A percentile compares a stretch with the other conserved stretches of the same genome.
These are phyloP conservation scores for Drosophila carrolli DNA, from an alignment of 1,140 invertebrate species.

Conservation along the genomic window DNA sequence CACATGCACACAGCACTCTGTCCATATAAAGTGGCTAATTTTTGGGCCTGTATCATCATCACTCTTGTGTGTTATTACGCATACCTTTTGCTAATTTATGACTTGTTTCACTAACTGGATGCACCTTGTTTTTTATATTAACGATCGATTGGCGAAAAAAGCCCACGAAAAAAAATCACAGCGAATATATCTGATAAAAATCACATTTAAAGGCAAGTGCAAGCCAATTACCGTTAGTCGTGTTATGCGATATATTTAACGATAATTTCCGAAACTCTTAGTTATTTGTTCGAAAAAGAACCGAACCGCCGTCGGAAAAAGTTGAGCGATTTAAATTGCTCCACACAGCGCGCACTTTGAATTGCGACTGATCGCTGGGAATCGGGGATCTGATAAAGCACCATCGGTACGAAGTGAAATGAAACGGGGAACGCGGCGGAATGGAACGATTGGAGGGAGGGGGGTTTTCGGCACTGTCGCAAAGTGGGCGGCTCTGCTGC, in stretches of 20 bases:
- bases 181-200: constrained; percentile 9
- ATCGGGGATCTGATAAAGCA: constrained; percentile 13
- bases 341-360: constrained; percentile 23
- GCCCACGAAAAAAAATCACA: constrained; percentile 30
- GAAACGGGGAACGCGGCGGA: constrained; percentile 7
- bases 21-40: constrained; percentile 41
- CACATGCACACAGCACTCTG: constrained; percentile 12
- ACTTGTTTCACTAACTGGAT: constrained; percentile 25
- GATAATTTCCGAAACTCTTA: background rate
- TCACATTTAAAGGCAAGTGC: constrained; percentile 36
- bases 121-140: constrained; percentile 16
- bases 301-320: background rate
- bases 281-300: constrained; percentile 1
- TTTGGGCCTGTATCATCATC: constrained; percentile 20
- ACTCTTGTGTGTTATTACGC: constrained; percentile 9
- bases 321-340: constrained; percentile 5
- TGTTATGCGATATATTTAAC: background rate
- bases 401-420: background rate
- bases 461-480: constrained; percentile 4
- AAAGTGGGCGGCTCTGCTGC: constrained; percentile 50
- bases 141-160: constrained; percentile 14
- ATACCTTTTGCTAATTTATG: constrained; percentile 29
- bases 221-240: constrained; percentile 42
- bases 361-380: constrained; percentile 31
- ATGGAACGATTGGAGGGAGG: constrained; percentile 5